Conservation (phyloP, 2,888 invertebrate species). For the Epinotia demarniana region DNA sequence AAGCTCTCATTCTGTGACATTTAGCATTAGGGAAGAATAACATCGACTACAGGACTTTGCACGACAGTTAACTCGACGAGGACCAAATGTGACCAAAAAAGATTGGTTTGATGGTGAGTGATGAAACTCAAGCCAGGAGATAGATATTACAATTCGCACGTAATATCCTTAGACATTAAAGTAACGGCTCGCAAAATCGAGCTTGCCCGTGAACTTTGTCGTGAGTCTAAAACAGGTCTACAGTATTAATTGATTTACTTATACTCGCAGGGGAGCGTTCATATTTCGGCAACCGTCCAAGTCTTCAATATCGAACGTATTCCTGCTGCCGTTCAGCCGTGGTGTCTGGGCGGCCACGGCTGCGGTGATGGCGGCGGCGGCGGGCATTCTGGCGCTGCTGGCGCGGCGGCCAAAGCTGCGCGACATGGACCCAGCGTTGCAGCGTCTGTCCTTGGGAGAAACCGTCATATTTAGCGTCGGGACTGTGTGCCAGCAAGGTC, state of each 20-base stretch:
- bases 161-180: neutral
- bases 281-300: constrained; percentile 86
- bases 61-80: neutral
- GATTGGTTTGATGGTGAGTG: neutral
- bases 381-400: constrained; percentile 54
- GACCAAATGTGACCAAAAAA: neutral
- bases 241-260: neutral
- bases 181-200: neutral
- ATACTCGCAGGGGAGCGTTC: constrained; percentile 77
- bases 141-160: neutral
- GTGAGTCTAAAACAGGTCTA: neutral
- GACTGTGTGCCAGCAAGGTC: constrained; percentile 86
- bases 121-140: neutral
- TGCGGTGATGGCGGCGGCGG: constrained; percentile 53
- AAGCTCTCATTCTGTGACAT: too few species aligned
- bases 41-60: neutral
- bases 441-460: constrained; percentile 68
- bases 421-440: constrained; percentile 47
- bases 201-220: neutral
- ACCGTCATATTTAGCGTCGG: constrained; percentile 83
- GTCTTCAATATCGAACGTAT: constrained; percentile 86
- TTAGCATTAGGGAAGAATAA: too few species aligned
- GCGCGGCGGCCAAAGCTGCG: constrained; percentile 46
- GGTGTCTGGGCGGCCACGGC: constrained; percentile 82
- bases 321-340: constrained; percentile 83